These are phyloP conservation scores for Trididemnum clinides DNA, from an alignment of 23 tunicate genomes.

Conservation along the genomic window DNA sequence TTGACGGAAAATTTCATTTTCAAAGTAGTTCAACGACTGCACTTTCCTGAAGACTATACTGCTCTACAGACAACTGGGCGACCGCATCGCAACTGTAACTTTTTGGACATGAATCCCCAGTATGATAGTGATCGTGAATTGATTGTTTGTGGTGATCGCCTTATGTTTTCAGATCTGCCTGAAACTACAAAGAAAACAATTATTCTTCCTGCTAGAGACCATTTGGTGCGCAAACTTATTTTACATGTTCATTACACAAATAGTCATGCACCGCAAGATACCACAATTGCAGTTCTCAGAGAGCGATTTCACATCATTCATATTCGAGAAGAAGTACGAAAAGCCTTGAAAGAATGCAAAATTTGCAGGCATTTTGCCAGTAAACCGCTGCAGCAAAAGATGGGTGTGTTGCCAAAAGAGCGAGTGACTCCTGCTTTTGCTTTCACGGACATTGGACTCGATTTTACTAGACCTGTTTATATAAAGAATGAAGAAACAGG, in stretches of 20 bases:
- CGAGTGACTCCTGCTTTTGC: not conserved
- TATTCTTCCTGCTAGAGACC: not conserved
- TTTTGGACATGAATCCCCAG: not conserved
- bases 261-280: not conserved
- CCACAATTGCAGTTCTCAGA: not conserved
- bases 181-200: not conserved
- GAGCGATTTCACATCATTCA: not conserved
- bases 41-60: too few relatives aligned
- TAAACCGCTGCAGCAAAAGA: not conserved
- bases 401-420: not conserved
- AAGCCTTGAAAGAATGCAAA: not conserved
- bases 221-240: not conserved
- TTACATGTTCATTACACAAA: not conserved
- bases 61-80: too few relatives aligned
- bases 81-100: not conserved
- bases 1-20: not conserved
- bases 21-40: too few relatives aligned
- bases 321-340: not conserved
- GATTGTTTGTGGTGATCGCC: not conserved
- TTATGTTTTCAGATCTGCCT: not conserved
- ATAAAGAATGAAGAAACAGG: not conserved
- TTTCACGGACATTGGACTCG: not conserved
- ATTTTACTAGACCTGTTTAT: conserved; percentile 2
- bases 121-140: not conserved
- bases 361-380: not conserved